Conservation (phyloP, 2,888 invertebrate species). For the Crossocerus cetratus region DNA sequence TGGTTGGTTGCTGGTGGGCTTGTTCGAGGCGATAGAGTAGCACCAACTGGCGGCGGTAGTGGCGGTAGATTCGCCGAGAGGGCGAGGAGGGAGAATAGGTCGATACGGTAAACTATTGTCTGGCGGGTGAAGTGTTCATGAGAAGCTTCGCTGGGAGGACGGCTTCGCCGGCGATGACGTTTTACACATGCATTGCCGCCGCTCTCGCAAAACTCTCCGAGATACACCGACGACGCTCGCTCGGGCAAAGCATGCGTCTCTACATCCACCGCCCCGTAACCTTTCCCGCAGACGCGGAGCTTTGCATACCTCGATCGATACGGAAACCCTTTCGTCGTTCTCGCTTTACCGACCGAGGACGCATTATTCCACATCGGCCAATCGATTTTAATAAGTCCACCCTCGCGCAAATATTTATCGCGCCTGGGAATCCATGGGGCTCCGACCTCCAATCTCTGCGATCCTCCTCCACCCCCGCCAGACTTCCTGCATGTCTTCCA, state of each 20-base stretch:
- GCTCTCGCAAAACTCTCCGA: conserved; percentile 53
- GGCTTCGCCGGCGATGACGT: conserved; percentile 55
- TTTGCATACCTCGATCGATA: conserved; percentile 45
- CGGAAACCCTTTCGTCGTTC: not conserved
- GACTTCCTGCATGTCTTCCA: no score
- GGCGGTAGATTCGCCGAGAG: conserved; percentile 14
- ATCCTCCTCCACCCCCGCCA: not conserved
- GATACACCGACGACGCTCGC: conserved; percentile 38
- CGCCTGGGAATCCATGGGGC: no score
- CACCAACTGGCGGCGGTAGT: conserved; percentile 32
- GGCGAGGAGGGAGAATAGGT: conserved; percentile 61
- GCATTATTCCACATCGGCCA: not conserved
- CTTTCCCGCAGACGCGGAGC: conserved; percentile 13
- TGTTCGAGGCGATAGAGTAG: conserved; percentile 50
- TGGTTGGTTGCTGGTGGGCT: conserved; percentile 53
- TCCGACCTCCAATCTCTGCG: not conserved
- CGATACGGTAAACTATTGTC: conserved; percentile 73
- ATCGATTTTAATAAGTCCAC: not conserved
- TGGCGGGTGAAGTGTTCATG: conserved; percentile 67
- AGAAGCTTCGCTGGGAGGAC: conserved; percentile 62
- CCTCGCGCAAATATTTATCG: no score
- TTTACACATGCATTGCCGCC: conserved; percentile 37
- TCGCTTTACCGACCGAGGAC: conserved; percentile 36
- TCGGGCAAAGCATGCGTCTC: conserved; percentile 33
- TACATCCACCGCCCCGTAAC: conserved; percentile 32